Evolutionary conservation across 1,140 invertebrate species (phyloP).

Genomic region (Dendrolimus kikuchii): DNA sequence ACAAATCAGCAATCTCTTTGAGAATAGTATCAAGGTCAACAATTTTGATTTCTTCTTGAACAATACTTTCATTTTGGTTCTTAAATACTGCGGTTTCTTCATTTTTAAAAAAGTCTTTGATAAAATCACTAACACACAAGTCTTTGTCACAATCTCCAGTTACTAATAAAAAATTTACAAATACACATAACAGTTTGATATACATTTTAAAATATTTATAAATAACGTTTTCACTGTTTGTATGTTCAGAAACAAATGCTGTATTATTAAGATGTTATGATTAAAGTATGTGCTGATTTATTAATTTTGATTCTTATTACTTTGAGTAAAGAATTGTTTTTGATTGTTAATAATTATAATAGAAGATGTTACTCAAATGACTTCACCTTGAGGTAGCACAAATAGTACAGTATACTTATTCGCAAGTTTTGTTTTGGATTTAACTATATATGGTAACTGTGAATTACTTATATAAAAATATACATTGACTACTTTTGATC

Average conservation of each 20-base stretch:
- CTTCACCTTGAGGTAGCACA: too few relatives aligned
- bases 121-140: slow-evolving; percentile 16
- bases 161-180: slow-evolving; percentile 6
- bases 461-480: too few relatives aligned
- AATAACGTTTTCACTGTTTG: slow-evolving; percentile 8
- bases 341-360: too few relatives aligned
- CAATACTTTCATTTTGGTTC: not conserved
- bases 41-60: slow-evolving; percentile 11
- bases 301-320: too few relatives aligned
- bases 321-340: too few relatives aligned
- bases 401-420: too few relatives aligned
- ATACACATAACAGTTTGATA: slow-evolving; percentile 12
- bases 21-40: slow-evolving; percentile 9
- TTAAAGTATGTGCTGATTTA: too few relatives aligned
- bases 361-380: too few relatives aligned
- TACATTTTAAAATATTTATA: slow-evolving; percentile 12
- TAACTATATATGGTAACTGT: too few relatives aligned
- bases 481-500: too few relatives aligned
- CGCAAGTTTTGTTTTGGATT: too few relatives aligned
- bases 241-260: slow-evolving; percentile 13
- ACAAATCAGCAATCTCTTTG: slow-evolving; percentile 20
- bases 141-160: slow-evolving; percentile 16
- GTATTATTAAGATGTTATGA: too few relatives aligned
- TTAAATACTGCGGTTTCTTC: not conserved
- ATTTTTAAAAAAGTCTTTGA: slow-evolving; percentile 9